Evolutionary conservation across 2,888 invertebrate genomes (phyloP).

Genomic region (Lepetodrilus schrolli): DNA sequence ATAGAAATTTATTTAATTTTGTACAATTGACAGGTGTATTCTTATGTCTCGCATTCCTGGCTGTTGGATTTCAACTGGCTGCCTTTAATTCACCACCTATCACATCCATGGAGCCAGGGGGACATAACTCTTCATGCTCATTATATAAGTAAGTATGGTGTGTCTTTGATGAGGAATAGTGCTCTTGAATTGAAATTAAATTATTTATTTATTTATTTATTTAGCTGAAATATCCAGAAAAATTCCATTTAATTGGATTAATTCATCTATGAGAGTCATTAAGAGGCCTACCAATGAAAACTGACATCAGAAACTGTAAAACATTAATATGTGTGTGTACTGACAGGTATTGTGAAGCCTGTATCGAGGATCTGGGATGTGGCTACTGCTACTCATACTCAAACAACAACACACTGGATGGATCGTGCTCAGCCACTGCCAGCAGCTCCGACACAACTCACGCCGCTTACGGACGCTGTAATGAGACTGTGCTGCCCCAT

Average conservation of each 20-base stretch:
- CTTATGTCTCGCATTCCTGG: conserved; percentile 74
- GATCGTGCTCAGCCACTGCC: conserved; percentile 68
- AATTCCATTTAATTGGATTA: no score
- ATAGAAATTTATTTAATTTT: no score
- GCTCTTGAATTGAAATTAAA: no score
- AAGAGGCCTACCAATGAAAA: no score
- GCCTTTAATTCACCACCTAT: conserved; percentile 72
- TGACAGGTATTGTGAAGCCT: conserved; percentile 75
- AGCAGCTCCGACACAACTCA: conserved; percentile 45
- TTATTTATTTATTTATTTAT: no score
- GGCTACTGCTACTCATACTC: conserved; percentile 76
- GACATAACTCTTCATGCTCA: conserved; percentile 43
- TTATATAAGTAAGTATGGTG: conserved; percentile 55
- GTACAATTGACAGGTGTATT: conserved; percentile 75
- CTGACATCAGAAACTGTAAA: no score
- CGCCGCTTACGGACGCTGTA: conserved; percentile 57
- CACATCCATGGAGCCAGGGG: conserved; percentile 40
- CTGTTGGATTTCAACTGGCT: conserved; percentile 76
- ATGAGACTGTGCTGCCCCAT: conserved; percentile 45
- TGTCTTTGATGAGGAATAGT: no score
- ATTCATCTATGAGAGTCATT: no score
- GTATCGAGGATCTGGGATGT: conserved; percentile 75
- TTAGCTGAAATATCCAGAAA: no score
- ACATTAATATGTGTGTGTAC: no score
- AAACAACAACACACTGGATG: conserved; percentile 59